Conservation (phyloP, 2,113 vertebrate genomes). For the Strix aluco region DNA sequence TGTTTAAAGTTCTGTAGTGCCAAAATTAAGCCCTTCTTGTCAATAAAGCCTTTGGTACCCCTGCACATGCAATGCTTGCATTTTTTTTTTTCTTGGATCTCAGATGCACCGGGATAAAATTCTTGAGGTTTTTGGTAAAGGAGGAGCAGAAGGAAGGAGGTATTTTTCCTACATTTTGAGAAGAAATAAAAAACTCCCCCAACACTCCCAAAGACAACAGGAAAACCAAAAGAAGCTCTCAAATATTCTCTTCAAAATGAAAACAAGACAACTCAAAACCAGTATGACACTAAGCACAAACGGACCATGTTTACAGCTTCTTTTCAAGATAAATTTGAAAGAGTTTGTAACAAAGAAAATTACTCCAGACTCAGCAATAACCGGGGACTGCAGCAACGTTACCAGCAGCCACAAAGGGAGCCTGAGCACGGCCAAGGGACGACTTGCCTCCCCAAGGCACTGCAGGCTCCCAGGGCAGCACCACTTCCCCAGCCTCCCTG, state of each 20-base stretch:
- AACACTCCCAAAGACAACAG: background rate
- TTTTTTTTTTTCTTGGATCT: background rate
- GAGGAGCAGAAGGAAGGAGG: background rate
- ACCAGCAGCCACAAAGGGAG: background rate
- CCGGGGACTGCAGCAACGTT: background rate
- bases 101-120: background rate
- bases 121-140: background rate
- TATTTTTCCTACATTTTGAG: background rate
- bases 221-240: background rate
- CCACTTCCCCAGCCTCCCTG: background rate
- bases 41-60: background rate
- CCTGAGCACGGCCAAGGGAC: rapidly evolving
- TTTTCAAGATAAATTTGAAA: background rate
- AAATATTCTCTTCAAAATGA: background rate
- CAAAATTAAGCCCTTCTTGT: background rate
- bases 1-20: background rate
- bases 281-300: background rate
- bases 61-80: background rate
- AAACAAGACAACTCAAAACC: background rate
- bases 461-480: background rate
- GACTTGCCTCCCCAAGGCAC: background rate
- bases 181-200: background rate
- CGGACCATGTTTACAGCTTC: background rate
- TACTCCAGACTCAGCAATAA: background rate
- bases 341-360: background rate